Evolutionary conservation across 2,888 invertebrate genomes (phyloP).

Genomic region (Lamproptera curius): DNA sequence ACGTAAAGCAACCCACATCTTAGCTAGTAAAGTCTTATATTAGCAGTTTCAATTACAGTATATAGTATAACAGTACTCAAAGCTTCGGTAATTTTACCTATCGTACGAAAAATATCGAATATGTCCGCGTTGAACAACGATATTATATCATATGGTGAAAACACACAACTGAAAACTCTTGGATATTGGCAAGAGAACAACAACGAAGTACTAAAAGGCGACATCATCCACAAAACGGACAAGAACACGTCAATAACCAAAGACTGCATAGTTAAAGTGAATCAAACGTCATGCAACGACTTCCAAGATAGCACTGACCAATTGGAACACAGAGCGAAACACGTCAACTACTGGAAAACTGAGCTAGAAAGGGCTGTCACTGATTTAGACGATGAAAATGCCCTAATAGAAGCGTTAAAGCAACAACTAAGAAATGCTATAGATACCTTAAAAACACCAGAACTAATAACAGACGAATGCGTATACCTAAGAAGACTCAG

Average conservation of each 20-base stretch:
- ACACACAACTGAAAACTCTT: constrained; percentile 49
- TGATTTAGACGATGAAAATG: constrained; percentile 64
- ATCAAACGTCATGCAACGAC: constrained; percentile 60
- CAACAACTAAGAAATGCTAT: constrained; percentile 70
- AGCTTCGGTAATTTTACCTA: too few species aligned
- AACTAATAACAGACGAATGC: constrained; percentile 81
- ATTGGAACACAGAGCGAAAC: constrained; percentile 55
- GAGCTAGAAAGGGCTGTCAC: constrained; percentile 63
- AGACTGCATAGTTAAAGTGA: constrained; percentile 67
- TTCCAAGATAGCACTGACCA: constrained; percentile 65
- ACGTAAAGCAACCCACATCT: constrained; percentile 10
- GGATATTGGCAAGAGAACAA: constrained; percentile 64
- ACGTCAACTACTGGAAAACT: constrained; percentile 68
- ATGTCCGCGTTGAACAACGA: constrained; percentile 55
- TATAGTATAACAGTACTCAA: too few species aligned
- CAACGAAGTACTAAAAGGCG: constrained; percentile 54
- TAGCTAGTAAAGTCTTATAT: neutral
- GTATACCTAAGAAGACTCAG: constrained; percentile 81
- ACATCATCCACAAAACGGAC: constrained; percentile 60
- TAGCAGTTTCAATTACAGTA: constrained; percentile 1
- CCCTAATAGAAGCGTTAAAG: constrained; percentile 50
- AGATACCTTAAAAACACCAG: constrained; percentile 53
- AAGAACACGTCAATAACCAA: constrained; percentile 62
- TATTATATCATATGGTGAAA: constrained; percentile 55
- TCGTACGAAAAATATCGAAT: too few species aligned